Base-by-base conservation (phyloP, 2,888 invertebrate species). In the Ectemnius continuus region DNA sequence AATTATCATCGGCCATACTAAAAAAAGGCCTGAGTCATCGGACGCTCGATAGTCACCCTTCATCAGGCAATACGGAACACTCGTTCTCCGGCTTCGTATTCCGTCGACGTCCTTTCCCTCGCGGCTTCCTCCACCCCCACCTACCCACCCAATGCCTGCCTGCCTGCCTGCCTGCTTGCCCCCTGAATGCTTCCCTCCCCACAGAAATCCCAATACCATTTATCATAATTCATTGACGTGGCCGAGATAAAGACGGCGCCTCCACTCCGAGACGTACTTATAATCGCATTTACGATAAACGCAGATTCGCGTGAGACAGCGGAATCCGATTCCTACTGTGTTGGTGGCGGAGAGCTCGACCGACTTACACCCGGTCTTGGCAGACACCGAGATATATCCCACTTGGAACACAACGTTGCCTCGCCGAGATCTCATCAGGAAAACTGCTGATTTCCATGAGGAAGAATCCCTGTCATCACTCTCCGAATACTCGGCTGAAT, bases 1-100 rank as follows among this genome's bases (percentile, higher is more conserved):
- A 88, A 88, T 88, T 88, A 89, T 87, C 86, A 87, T 87, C 82
- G 86, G 74, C 86, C 84, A 84, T 86, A 83, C 82, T 79, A 82
- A 84, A 84, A 87, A 84, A 88, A 86, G 78, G 81, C 81, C 86
- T 88, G 88, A 89, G 86, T 89, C 88, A 89, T 88, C 88, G 84
- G 79, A 47, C 74, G 82, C 68, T 83, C 84, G 82, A 84, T 83
- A 83, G 81, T 77, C 84, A 82, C 83, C 83, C 83, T 84, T 82
- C 83, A 81, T 72, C 83, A 70, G 52, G 61, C 74, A 76, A 76
- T 70, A 59, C 81, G 76, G 70, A 67, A 70, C 77, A 68, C 61
- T 79, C 73, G 74, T 65, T 69, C 57, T 57, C 47, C 26, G 70
- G n/a, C 62, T 80, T 71, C 69, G 76, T 81, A 74, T 73, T 71